Conservation (phyloP, 2,888 invertebrate genomes). For the Drosophila quinaria region DNA sequence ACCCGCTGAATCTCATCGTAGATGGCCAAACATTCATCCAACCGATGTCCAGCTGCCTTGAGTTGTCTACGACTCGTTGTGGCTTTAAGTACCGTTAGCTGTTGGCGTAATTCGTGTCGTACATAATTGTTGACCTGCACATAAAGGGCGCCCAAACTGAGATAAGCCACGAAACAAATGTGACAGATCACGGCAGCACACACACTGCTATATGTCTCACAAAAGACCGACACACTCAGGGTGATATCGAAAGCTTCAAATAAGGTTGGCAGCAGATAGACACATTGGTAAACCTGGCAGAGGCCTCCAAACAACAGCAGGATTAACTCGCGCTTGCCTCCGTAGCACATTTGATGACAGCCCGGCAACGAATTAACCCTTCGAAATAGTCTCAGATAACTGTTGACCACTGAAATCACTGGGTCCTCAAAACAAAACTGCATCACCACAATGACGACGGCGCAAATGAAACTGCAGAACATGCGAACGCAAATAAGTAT, state of each 20-base stretch:
- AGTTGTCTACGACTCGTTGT: slow-evolving; percentile 16
- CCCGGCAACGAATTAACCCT: slow-evolving; percentile 35
- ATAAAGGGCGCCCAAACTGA: slow-evolving; percentile 62
- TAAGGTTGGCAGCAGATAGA: background rate
- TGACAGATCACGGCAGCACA: slow-evolving; percentile 47
- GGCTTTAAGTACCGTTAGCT: slow-evolving; percentile 36
- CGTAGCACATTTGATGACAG: slow-evolving; percentile 30
- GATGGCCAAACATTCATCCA: slow-evolving; percentile 59
- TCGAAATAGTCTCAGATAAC: slow-evolving; percentile 49
- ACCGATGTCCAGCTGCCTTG: slow-evolving; percentile 9
- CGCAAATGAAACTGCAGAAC: slow-evolving; percentile 19
- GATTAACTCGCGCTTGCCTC: slow-evolving; percentile 45
- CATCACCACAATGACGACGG: slow-evolving; percentile 39
- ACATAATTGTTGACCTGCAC: slow-evolving; percentile 57
- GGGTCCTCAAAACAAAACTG: slow-evolving; percentile 44
- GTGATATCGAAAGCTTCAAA: rapidly evolving
- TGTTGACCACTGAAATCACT: slow-evolving; percentile 51
- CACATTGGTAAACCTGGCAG: slow-evolving; percentile 45
- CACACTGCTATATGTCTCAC: slow-evolving; percentile 22
- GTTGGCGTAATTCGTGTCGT: slow-evolving; percentile 39
- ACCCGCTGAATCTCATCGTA: slow-evolving; percentile 59
- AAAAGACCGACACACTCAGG: rapidly evolving
- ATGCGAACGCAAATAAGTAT: slow-evolving; percentile 30
- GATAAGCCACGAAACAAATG: slow-evolving; percentile 60
- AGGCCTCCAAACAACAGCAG: slow-evolving; percentile 41